phyloP scores from a whole-genome alignment of 2,888 invertebrate genomes.

The Siphlonurus alternatus region DNA sequence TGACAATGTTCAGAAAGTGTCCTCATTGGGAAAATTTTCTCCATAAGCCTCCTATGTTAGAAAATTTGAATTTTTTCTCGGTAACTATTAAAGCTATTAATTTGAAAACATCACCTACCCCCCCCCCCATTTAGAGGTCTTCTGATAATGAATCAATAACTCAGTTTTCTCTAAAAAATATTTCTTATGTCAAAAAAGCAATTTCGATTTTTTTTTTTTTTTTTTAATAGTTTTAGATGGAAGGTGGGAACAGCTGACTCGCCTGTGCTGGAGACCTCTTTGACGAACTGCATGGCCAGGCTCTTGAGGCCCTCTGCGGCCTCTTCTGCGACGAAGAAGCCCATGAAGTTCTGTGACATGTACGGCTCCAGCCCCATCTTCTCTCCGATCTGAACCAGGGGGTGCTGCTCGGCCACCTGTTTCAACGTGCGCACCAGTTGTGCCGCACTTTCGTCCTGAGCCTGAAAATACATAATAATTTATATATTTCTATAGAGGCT shows the following conservation, averaged over 20 bases:
- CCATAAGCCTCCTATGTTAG: no score
- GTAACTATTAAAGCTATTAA: no score
- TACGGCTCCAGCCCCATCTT: slow-evolving; percentile 51
- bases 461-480: slow-evolving; percentile 30
- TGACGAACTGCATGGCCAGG: slow-evolving; percentile 62
- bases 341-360: slow-evolving; percentile 79
- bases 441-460: slow-evolving; percentile 53
- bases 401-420: slow-evolving; percentile 43
- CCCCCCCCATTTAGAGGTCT: no score
- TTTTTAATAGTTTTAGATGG: no score
- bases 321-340: slow-evolving; percentile 68
- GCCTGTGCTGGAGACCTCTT: slow-evolving; percentile 60
- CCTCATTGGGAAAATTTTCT: no score
- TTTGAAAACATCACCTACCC: no score
- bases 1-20: slow-evolving; percentile 10
- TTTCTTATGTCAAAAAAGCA: no score
- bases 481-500: no score
- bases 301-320: slow-evolving; percentile 65
- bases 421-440: slow-evolving; percentile 53
- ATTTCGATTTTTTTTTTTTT: no score
- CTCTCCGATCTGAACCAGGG: slow-evolving; percentile 3
- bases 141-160: no score
- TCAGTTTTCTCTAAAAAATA: no score
- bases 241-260: slow-evolving; percentile 23
- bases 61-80: no score